phyloP scores from a whole-genome alignment of 2,113 vertebrate species.

The Daphoenositta chrysoptera region DNA sequence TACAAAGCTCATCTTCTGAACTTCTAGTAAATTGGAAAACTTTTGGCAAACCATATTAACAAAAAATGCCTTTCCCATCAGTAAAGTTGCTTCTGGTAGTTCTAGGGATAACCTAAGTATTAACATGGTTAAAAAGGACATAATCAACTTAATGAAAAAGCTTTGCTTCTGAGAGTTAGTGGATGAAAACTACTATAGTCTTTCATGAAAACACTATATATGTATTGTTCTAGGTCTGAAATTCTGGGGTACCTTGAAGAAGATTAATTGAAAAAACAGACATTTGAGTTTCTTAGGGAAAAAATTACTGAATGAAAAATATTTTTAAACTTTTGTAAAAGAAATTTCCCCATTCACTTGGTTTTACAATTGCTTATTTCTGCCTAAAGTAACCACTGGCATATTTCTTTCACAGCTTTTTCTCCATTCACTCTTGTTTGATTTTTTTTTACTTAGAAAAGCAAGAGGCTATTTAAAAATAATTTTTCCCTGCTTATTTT shows the following conservation, averaged over 20 bases:
- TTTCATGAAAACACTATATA: background rate
- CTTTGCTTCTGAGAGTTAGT: background rate
- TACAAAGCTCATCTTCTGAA: background rate
- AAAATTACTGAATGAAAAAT: background rate
- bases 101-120: background rate
- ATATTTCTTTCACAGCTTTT: background rate
- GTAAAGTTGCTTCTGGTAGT: background rate
- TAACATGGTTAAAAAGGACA: background rate
- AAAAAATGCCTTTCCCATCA: background rate
- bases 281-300: background rate
- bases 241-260: background rate
- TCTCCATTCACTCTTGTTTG: background rate
- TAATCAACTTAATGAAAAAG: background rate
- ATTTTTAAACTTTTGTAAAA: background rate
- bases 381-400: background rate
- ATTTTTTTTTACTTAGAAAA: background rate
- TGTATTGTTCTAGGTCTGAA: background rate
- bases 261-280: background rate
- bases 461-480: background rate
- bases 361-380: background rate
- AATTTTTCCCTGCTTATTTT: accelerated
- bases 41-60: background rate
- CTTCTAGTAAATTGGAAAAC: background rate
- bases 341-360: accelerated
- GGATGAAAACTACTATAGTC: background rate